Evolutionary conservation across 2,888 invertebrate genomes (phyloP), one percentile per base, ranked within the genome.

Genomic region (Tuberolachnus salignus): DNA sequence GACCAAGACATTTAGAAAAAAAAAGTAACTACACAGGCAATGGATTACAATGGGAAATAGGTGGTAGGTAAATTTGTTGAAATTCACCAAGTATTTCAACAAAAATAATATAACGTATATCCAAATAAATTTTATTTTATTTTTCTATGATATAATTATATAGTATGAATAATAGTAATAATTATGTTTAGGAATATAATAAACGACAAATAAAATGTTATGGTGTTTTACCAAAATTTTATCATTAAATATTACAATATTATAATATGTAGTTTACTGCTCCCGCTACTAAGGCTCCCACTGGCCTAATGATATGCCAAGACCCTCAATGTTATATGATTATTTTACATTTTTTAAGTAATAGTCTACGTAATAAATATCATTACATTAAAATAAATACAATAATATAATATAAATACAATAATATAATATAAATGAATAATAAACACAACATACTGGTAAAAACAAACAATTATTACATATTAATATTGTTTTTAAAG

Each of bases 241-340:
- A 63, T 23, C 63, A 73, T 73, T 53, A 53, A 64, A 64, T 64
- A 53, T 74, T 51, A 44, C 42, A 53, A 51, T 63, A 63, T 78
- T 59, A 51, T 78, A 61, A 61, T 61, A 67, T 16, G 49, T 59
- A 78, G 78, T 78, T 78, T 69, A 59, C 78, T 78, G 78, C 78
- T 78, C 78, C 78, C 59, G 78, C 69, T 78, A 78, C 78, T 78
- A 78, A 61, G 78, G 78, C 78, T 78, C 78, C 78, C 78, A 69
- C 42, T 78, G 67, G 78, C 78, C 78, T 78, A 78, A 78, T 78
- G 78, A 78, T 78, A 78, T 78, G 78, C 78, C 78, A 78, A 78
- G 78, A 78, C 78, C 67, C 57, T 78, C 75, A 78, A 78, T 69
- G 69, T 78, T 42, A 51, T 78, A 59, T 67, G 67, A 78, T 59